Conservation (phyloP, 2,113 vertebrate species). For the Cairina moschata region DNA sequence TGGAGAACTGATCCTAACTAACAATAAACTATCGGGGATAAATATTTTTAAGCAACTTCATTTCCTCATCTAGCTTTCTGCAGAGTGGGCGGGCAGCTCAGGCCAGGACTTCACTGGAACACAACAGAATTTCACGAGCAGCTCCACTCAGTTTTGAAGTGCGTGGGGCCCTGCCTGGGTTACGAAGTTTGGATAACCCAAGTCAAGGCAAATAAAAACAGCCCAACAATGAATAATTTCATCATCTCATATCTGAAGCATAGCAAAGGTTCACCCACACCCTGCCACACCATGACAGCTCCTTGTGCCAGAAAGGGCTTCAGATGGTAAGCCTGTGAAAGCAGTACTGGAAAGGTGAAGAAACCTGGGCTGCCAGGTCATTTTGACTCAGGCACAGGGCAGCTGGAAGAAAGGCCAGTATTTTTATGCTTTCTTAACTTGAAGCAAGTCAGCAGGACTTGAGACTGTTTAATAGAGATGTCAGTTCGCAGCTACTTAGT, state of each 20-base stretch:
- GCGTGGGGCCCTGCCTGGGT: background rate
- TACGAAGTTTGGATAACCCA: background rate
- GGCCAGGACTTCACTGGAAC: background rate
- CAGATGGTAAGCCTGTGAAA: background rate
- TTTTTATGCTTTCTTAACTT: background rate
- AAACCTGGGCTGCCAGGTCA: background rate
- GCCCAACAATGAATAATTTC: background rate
- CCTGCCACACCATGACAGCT: background rate
- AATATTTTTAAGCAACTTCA: background rate
- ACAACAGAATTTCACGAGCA: background rate
- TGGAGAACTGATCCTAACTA: background rate
- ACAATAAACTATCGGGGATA: background rate
- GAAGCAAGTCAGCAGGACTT: background rate
- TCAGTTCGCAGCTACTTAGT: background rate
- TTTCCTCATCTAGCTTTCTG: background rate
- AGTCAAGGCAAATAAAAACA: background rate
- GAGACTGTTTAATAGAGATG: background rate
- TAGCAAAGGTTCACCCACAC: background rate
- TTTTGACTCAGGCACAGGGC: background rate
- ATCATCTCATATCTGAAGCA: background rate
- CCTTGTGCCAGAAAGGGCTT: background rate
- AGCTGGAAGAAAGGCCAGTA: background rate
- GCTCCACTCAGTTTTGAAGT: background rate
- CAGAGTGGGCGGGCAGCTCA: background rate
- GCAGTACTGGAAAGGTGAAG: background rate